Conservation (phyloP, 2,797 vertebrate species). For the Arnoldichthys spilopterus region DNA sequence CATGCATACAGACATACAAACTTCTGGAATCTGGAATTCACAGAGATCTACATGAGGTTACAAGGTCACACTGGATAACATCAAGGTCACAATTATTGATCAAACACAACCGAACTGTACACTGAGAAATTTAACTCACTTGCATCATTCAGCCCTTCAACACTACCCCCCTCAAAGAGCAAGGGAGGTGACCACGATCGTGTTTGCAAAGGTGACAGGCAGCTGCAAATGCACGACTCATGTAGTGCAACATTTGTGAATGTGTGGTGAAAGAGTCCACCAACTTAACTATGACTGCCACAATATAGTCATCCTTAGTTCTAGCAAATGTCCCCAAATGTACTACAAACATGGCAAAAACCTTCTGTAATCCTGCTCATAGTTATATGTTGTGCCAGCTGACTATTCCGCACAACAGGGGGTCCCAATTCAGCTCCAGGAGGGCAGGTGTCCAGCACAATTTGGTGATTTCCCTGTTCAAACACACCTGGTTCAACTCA, state of each 20-base stretch:
- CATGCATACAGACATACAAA: constrained; percentile 30
- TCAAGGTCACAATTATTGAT: constrained; percentile 32
- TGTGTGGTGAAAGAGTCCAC: neutral
- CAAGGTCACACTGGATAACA: constrained; percentile 17
- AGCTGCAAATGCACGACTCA: neutral
- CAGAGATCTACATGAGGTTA: neutral
- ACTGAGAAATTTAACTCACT: neutral
- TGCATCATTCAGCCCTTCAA: neutral
- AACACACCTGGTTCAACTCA: too few relatives aligned
- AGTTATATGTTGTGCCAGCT: too few relatives aligned
- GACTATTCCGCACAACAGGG: too few relatives aligned
- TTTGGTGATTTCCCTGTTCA: too few relatives aligned
- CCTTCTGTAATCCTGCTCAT: too few relatives aligned
- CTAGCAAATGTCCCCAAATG: too few relatives aligned
- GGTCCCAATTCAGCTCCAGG: too few relatives aligned
- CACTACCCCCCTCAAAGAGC: neutral
- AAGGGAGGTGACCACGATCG: neutral
- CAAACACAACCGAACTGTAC: neutral
- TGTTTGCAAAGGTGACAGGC: neutral
- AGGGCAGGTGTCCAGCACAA: too few relatives aligned
- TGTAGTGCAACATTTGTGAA: neutral
- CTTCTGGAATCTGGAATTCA: neutral
- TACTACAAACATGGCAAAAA: too few relatives aligned
- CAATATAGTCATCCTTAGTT: too few relatives aligned
- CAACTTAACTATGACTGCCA: too few relatives aligned